Conservation (phyloP, 2,113 vertebrate genomes). For the Rhinoptilus africanus region DNA sequence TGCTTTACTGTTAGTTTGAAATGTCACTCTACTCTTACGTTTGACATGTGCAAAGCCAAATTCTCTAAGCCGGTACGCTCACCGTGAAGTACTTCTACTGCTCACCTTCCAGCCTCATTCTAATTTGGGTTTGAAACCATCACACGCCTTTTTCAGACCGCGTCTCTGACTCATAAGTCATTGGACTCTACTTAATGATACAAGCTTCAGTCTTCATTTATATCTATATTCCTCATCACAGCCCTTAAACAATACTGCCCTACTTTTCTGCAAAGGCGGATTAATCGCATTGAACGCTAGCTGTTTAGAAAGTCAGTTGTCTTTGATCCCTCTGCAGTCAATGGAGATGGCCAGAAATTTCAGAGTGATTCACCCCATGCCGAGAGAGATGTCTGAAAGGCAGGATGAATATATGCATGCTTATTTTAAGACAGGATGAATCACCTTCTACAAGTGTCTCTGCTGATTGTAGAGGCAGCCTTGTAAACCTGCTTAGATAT, state of each 20-base stretch:
- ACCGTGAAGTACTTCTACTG: background rate
- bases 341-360: background rate
- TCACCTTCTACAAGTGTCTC: background rate
- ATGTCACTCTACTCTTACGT: background rate
- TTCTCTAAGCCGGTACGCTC: background rate
- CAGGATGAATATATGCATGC: background rate
- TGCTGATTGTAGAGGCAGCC: background rate
- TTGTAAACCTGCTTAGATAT: background rate
- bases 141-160: background rate
- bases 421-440: constrained; percentile 24
- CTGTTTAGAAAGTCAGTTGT: background rate
- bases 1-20: background rate
- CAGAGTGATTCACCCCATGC: background rate
- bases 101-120: background rate
- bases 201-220: background rate
- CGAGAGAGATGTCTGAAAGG: background rate
- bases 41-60: background rate
- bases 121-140: background rate
- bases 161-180: background rate
- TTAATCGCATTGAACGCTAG: background rate
- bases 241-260: background rate
- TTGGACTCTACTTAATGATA: background rate
- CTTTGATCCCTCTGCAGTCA: constrained; percentile 3
- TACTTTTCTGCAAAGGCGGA: background rate
- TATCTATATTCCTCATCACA: background rate